Conservation (phyloP, 2,113 vertebrate species). For the Poeciliopsis occidentalis region DNA sequence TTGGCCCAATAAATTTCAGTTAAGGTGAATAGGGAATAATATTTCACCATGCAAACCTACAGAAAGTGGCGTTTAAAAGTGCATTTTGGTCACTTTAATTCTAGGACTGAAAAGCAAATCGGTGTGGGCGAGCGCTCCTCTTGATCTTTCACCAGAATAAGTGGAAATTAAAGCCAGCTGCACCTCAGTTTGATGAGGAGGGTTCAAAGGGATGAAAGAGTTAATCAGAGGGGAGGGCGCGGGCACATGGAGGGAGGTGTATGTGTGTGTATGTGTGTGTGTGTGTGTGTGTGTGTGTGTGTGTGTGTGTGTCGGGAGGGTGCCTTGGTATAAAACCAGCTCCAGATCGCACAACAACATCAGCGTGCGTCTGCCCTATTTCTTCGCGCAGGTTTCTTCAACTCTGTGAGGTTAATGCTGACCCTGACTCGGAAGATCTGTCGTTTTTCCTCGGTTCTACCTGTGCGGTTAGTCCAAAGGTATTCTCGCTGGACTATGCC, state of each 20-base stretch:
- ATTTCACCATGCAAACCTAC: too few relatives aligned
- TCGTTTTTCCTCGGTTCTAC: not conserved
- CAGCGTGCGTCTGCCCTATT: conserved; percentile 61
- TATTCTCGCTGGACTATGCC: not conserved
- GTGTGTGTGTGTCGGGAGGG: conserved; percentile 18
- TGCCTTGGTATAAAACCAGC: conserved; percentile 77
- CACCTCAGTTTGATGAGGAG: conserved; percentile 11
- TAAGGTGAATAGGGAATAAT: too few relatives aligned
- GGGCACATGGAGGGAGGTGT: conserved; percentile 49
- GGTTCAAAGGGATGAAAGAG: conserved; percentile 63
- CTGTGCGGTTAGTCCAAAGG: not conserved
- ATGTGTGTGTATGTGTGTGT: too few relatives aligned
- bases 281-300: too few relatives aligned
- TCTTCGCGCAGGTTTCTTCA: conserved; percentile 29
- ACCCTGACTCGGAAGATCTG: conserved; percentile 6
- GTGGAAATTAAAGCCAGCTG: not conserved
- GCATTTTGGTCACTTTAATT: not conserved
- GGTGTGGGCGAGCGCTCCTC: not conserved
- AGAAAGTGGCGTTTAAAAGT: not conserved
- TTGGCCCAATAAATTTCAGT: too few relatives aligned
- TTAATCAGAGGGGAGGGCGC: conserved; percentile 76
- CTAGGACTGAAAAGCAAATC: not conserved
- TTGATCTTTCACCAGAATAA: not conserved
- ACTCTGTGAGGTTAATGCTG: not conserved
- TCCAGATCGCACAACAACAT: conserved; percentile 61